Evolutionary conservation across 2,797 vertebrate genomes (phyloP).

Genomic region (Trichosurus vulpecula): DNA sequence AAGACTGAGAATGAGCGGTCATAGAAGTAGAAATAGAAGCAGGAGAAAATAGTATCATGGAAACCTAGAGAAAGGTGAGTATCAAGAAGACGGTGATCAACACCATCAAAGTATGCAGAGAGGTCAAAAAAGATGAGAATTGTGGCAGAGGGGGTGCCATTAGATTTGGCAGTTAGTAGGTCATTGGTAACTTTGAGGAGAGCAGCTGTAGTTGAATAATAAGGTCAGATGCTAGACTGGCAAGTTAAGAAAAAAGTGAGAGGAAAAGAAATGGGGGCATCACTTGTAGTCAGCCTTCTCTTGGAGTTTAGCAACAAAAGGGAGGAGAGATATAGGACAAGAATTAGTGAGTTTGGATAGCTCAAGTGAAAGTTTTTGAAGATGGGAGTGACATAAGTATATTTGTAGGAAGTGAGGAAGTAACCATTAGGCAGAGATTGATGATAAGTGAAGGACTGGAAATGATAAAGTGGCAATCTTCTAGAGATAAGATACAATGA

Average conservation of each 20-base stretch:
- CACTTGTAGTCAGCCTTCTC: not conserved
- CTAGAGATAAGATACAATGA: not conserved
- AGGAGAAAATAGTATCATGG: not conserved
- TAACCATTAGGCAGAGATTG: not conserved
- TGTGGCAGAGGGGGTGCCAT: not conserved
- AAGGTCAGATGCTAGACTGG: not conserved
- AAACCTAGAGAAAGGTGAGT: not conserved
- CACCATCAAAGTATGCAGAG: not conserved
- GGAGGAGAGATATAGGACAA: not conserved
- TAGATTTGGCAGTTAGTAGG: not conserved
- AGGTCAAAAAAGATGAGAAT: not conserved
- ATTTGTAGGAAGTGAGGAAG: not conserved
- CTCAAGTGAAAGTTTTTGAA: not conserved
- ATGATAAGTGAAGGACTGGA: not conserved
- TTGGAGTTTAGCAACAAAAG: not conserved
- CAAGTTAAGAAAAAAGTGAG: not conserved
- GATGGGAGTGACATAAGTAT: not conserved
- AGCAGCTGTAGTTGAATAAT: not conserved
- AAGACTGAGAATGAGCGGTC: not conserved
- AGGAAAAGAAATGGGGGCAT: not conserved
- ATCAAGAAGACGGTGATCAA: not conserved
- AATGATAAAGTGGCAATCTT: not conserved
- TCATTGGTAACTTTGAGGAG: not conserved
- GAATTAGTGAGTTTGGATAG: not conserved
- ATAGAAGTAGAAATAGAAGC: not conserved